These are phyloP conservation scores for Heloderma charlesbogerti DNA, from an alignment of 2,113 vertebrate genomes.

Conservation along the genomic window DNA sequence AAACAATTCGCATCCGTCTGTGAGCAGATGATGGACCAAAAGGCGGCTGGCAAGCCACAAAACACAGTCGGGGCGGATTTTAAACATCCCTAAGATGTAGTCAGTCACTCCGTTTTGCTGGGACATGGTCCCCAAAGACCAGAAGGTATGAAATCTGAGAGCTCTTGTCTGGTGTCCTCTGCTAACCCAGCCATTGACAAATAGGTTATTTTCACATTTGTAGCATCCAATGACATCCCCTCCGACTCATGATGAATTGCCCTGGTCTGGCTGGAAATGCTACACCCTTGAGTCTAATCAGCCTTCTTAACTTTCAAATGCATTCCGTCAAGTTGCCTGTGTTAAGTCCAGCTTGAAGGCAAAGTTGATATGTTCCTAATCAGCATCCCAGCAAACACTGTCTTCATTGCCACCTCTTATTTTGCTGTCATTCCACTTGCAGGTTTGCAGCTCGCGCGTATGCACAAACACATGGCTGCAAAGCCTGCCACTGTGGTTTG, in stretches of 20 bases:
- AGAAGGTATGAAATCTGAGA: slow-evolving; percentile 49
- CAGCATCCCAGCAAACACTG: slow-evolving; percentile 39
- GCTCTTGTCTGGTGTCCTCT: slow-evolving; percentile 23
- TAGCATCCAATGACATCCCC: slow-evolving; percentile 53
- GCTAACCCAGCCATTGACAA: slow-evolving; percentile 44
- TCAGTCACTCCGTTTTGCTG: not conserved
- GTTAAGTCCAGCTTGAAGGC: slow-evolving; percentile 10
- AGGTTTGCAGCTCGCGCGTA: not conserved
- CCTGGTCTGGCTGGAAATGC: slow-evolving; percentile 25
- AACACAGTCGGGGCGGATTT: too few relatives aligned
- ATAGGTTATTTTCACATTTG: slow-evolving; percentile 65
- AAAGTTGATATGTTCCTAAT: slow-evolving; percentile 20
- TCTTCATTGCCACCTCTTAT: slow-evolving; percentile 24
- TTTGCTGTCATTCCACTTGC: slow-evolving; percentile 27
- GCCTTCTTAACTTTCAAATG: slow-evolving; percentile 52
- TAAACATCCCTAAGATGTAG: too few relatives aligned
- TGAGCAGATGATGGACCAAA: too few relatives aligned
- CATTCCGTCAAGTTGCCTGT: slow-evolving; percentile 38
- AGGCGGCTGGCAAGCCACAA: too few relatives aligned
- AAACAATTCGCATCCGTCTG: too few relatives aligned
- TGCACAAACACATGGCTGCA: not conserved
- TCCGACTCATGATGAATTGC: slow-evolving; percentile 58
- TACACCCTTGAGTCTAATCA: slow-evolving; percentile 56
- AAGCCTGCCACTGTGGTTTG: not conserved
- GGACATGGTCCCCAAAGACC: slow-evolving; percentile 26